Conservation (phyloP, 2,888 invertebrate genomes). For the Agriotes lineatus region DNA sequence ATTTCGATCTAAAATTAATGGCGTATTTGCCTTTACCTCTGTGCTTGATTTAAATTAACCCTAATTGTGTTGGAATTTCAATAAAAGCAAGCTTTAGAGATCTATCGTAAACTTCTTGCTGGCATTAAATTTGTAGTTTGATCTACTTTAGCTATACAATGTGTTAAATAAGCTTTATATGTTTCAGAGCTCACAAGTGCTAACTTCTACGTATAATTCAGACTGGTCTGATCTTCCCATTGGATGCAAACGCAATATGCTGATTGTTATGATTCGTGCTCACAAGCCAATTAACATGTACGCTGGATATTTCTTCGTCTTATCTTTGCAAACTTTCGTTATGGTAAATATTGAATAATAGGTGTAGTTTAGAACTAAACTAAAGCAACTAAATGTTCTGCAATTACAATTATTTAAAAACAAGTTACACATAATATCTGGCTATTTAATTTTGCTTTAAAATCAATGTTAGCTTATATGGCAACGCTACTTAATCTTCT, state of each 20-base stretch:
- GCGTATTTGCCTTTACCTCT: background rate
- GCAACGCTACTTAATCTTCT: too few species aligned
- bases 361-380: too few species aligned
- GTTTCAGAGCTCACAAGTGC: conserved; percentile 66
- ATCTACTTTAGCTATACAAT: too few species aligned
- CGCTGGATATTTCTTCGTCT: conserved; percentile 67
- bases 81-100: background rate
- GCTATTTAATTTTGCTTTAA: too few species aligned
- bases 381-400: too few species aligned
- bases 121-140: too few species aligned
- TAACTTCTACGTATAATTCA: conserved; percentile 65
- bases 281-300: conserved; percentile 67
- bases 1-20: conserved; percentile 6
- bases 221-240: conserved; percentile 62
- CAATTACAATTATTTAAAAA: too few species aligned
- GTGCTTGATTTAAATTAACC: background rate
- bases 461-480: too few species aligned
- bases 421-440: background rate
- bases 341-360: conserved; percentile 63
- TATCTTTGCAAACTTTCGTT: conserved; percentile 69
- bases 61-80: conserved; percentile 13
- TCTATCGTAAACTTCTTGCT: too few species aligned
- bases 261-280: conserved; percentile 67
- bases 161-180: too few species aligned
- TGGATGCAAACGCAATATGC: conserved; percentile 64